These are phyloP conservation scores for Hipparchia sbordonii DNA, from an alignment of 2,888 invertebrate species.

Conservation along the genomic window DNA sequence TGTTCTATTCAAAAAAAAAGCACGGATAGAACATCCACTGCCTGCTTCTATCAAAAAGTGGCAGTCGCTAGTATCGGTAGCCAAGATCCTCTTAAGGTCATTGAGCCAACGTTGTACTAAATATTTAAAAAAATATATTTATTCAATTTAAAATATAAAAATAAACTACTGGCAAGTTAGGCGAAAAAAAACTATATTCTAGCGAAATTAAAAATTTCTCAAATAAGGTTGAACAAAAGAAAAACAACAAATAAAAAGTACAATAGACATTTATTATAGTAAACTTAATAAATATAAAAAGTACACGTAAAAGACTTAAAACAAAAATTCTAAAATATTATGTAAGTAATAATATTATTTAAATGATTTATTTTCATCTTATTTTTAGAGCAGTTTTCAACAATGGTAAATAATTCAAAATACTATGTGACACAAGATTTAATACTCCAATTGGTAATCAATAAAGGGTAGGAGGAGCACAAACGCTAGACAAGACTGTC, in stretches of 20 bases:
- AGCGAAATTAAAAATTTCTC: constrained; percentile 35
- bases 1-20: too few species aligned
- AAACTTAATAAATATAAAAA: constrained; percentile 56
- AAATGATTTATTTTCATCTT: constrained; percentile 15
- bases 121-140: too few species aligned
- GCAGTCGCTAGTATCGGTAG: too few species aligned
- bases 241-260: constrained; percentile 34
- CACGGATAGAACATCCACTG: too few species aligned
- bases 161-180: neutral
- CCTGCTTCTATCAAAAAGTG: too few species aligned
- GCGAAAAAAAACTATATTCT: neutral
- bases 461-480: neutral
- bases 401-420: constrained; percentile 31
- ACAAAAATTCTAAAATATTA: constrained; percentile 29
- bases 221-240: constrained; percentile 24
- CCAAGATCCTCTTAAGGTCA: too few species aligned
- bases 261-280: constrained; percentile 44
- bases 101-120: too few species aligned
- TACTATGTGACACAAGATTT: constrained; percentile 20
- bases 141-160: neutral
- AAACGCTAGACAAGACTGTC: constrained; percentile 25
- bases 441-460: constrained; percentile 36
- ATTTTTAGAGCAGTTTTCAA: constrained; percentile 18
- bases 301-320: constrained; percentile 47
- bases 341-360: neutral